These are phyloP conservation scores for Plusia festucae DNA, from an alignment of 2,888 invertebrate species.

Conservation along the genomic window DNA sequence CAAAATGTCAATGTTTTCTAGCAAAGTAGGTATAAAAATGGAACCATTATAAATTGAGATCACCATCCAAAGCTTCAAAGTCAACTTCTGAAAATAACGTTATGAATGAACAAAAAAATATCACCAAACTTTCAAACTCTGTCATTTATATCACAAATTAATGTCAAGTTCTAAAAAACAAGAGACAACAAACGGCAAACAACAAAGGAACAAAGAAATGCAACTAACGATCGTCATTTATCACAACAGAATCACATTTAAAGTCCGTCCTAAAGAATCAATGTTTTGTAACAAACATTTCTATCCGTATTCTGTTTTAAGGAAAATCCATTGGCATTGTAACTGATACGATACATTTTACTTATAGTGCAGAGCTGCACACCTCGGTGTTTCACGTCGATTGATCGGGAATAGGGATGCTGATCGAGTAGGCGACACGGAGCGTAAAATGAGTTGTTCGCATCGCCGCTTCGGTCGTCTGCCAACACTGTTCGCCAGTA, in stretches of 20 bases:
- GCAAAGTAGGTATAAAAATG: background rate
- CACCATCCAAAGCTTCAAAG: slow-evolving; percentile 6
- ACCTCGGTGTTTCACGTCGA: slow-evolving; percentile 67
- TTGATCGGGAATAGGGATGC: slow-evolving; percentile 74
- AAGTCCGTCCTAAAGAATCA: slow-evolving; percentile 57
- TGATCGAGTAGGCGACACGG: slow-evolving; percentile 77
- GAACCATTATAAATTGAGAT: background rate
- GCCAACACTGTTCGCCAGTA: slow-evolving; percentile 78
- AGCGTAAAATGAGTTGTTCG: slow-evolving; percentile 87
- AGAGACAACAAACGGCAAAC: slow-evolving; percentile 32
- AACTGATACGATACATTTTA: slow-evolving; percentile 57
- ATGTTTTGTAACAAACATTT: slow-evolving; percentile 57
- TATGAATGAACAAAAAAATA: background rate
- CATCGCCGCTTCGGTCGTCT: slow-evolving; percentile 80
- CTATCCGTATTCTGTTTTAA: slow-evolving; percentile 60
- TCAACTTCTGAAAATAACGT: background rate
- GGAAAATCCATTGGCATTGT: slow-evolving; percentile 55
- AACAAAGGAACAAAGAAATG: slow-evolving; percentile 61
- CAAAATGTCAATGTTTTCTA: background rate
- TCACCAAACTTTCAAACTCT: slow-evolving; percentile 9
- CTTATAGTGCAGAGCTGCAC: slow-evolving; percentile 63
- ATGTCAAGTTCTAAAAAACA: slow-evolving; percentile 48
- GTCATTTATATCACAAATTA: slow-evolving; percentile 50
- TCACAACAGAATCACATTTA: slow-evolving; percentile 61
- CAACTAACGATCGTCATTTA: slow-evolving; percentile 61